Conservation (phyloP, 2,888 invertebrate genomes). For the Strigamia crassipes region DNA sequence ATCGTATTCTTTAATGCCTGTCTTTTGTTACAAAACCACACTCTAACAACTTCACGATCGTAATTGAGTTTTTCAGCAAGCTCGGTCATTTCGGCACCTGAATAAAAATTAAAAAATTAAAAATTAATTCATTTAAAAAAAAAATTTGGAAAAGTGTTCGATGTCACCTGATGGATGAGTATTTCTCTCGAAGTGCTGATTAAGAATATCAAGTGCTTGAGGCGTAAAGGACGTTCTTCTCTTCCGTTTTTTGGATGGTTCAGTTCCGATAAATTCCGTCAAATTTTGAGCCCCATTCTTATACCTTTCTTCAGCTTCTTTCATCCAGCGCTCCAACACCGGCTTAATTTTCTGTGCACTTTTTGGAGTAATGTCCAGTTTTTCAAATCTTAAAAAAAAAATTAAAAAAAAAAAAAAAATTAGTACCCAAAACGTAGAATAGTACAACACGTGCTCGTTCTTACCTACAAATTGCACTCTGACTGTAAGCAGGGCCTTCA, state of each 20-base stretch:
- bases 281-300: conserved; percentile 90
- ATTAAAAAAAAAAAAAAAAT: not conserved
- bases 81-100: conserved; percentile 95
- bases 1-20: conserved; percentile 98
- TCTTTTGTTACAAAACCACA: conserved; percentile 99
- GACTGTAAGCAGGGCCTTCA: conserved; percentile 97
- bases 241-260: conserved; percentile 95
- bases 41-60: conserved; percentile 92
- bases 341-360: conserved; percentile 99
- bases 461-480: conserved; percentile 98
- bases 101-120: conserved; percentile 56
- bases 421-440: too few relatives aligned
- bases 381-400: conserved; percentile 83
- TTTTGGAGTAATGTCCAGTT: conserved; percentile 98
- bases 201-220: conserved; percentile 89
- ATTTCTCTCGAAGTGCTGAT: conserved; percentile 94
- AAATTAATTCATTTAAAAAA: conserved; percentile 41
- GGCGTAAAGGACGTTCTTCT: conserved; percentile 96
- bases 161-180: conserved; percentile 91
- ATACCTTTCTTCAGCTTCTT: conserved; percentile 96
- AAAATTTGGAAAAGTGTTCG: not conserved
- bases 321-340: conserved; percentile 98
- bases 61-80: conserved; percentile 94
- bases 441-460: not conserved
- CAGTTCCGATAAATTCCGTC: conserved; percentile 94